phyloP scores from a whole-genome alignment of 2,888 invertebrate genomes.

The Aethes cnicana region DNA sequence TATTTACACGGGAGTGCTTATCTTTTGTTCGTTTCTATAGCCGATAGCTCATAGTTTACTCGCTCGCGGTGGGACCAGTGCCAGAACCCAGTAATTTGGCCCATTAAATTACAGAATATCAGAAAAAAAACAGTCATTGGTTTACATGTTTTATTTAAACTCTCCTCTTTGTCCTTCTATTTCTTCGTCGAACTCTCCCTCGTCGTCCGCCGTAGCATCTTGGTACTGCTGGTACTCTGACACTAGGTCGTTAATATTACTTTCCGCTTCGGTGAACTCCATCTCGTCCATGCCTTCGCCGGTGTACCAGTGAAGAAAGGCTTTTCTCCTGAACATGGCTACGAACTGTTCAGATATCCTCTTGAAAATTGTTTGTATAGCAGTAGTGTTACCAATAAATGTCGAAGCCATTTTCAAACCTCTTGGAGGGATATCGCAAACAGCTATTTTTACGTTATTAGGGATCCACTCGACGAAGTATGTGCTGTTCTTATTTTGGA shows the following conservation, averaged over 20 bases:
- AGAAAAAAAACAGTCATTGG: no score
- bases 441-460: constrained; percentile 89
- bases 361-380: constrained; percentile 93
- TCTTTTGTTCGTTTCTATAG: no score
- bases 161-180: no score
- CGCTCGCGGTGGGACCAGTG: no score
- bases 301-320: constrained; percentile 98
- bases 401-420: constrained; percentile 93
- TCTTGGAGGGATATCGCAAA: constrained; percentile 89
- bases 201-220: constrained; percentile 82
- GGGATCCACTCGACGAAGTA: constrained; percentile 93
- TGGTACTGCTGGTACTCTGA: constrained; percentile 91
- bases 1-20: no score
- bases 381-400: constrained; percentile 93
- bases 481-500: constrained; percentile 89
- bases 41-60: no score
- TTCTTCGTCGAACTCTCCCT: constrained; percentile 81
- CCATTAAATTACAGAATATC: no score
- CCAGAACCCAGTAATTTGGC: no score
- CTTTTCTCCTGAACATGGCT: constrained; percentile 97
- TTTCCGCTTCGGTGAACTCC: constrained; percentile 96
- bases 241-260: constrained; percentile 89
- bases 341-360: constrained; percentile 93
- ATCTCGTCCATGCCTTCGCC: constrained; percentile 96
- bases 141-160: constrained; percentile 75